Evolutionary conservation across 2,888 invertebrate genomes (phyloP), one percentile per base, ranked within the genome.

Genomic region (Heliconius aoede): DNA sequence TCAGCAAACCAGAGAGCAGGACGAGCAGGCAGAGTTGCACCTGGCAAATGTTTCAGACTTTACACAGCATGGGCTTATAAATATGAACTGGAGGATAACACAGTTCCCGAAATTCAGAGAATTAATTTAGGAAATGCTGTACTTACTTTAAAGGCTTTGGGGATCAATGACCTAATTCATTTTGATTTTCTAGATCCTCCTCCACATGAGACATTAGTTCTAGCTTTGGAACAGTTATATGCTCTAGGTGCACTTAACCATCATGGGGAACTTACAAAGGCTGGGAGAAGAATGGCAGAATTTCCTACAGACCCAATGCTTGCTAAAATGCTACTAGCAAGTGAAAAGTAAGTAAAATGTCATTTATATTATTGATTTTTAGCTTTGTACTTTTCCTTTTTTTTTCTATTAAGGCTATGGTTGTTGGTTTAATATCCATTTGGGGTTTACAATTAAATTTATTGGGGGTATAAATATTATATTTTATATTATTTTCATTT

Each of bases 11-110:
- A 99, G 92, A 95, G 99, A 84, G 99, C 99, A 1, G 99, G 99
- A 1, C 95, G 99, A 83, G 99, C 99, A 4, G 99, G 99, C 0
- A 95, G 99, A 84, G 99, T 99, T 0, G 98, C 99, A 0, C 98
- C 98, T 4, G 99, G 99, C 0, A 99, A 99, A 94, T 99, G 99
- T 91, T 99, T 99, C 89, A 96, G 99, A 67, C 95, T 99, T 21
- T 99, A 99, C 89, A 99, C 99, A 1, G 98, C 99, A 0, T 99
- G 99, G 99, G 99, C 99, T 0, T 99, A 98, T 90, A 98, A 99
- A 87, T 97, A 99, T 89, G 99, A 99, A 91, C 95, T 99, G 76
- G 99, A 99, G 91, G 99, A 99, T 82, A 99, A 99, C 85, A 99
- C 99, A 2, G 97, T 99, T 24, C 99, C 99, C 0, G 99, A 99